Percentiles rank a stretch among this genome's conserved stretches.
phyloP scores from a whole-genome alignment of 1,140 invertebrate species.

The Calosoma granatense region DNA sequence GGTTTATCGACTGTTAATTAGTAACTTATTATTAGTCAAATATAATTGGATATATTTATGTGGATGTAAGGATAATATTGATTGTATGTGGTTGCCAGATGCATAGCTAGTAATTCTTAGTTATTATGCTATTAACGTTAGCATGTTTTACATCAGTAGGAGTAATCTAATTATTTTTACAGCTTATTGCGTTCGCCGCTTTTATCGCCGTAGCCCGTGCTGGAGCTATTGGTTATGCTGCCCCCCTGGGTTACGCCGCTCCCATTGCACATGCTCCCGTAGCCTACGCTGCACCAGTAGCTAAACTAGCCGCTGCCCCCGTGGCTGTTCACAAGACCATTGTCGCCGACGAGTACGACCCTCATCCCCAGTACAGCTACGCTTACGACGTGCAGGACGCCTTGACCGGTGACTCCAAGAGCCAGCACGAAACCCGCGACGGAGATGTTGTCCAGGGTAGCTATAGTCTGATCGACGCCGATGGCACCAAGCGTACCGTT shows the following conservation, averaged over 20 bases:
- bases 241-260: conserved; percentile 10
- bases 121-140: no score
- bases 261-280: conserved; percentile 19
- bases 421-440: conserved; percentile 40
- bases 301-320: conserved; percentile 9
- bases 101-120: no score
- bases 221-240: conserved; percentile 26
- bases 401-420: conserved; percentile 43
- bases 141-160: no score
- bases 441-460: conserved; percentile 43
- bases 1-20: no score
- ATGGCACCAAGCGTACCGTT: conserved; percentile 32
- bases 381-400: conserved; percentile 47
- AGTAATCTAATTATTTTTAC: no score
- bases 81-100: no score
- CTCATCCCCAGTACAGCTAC: conserved; percentile 46
- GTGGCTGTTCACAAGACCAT: conserved; percentile 20
- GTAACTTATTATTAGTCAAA: no score
- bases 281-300: conserved; percentile 9
- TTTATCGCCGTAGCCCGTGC: conserved; percentile 34
- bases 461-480: conserved; percentile 20
- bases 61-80: no score
- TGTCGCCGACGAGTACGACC: conserved; percentile 37
- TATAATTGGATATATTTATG: no score
- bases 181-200: conserved; percentile 36